A percentile compares a stretch with the other conserved stretches of the same genome.
Evolutionary conservation across 2,113 vertebrate genomes (phyloP).

Genomic region (Callospermophilus lateralis): DNA sequence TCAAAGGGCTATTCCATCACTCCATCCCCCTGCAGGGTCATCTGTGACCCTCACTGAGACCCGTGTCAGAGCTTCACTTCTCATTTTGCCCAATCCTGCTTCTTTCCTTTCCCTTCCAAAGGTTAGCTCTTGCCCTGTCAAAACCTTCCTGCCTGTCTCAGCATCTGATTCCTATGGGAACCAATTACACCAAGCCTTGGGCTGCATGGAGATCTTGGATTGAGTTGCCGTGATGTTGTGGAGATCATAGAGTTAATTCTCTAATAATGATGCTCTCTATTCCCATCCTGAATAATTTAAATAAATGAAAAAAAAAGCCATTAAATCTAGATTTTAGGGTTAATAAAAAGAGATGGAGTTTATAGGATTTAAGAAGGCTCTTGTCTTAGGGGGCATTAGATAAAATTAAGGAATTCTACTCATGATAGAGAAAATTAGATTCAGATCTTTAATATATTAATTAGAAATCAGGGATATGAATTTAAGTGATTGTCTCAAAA

Average conservation of each 20-base stretch:
- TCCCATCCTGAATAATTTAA: not conserved
- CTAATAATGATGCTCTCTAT: not conserved
- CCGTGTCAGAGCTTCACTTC: not conserved
- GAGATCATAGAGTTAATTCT: not conserved
- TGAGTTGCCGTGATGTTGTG: not conserved
- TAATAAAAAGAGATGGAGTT: slow-evolving; percentile 43
- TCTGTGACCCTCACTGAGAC: rapidly evolving
- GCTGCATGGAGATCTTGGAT: not conserved
- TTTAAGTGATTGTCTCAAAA: slow-evolving; percentile 47
- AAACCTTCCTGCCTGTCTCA: not conserved
- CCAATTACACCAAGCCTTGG: not conserved
- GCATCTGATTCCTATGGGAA: not conserved
- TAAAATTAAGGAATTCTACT: slow-evolving; percentile 61
- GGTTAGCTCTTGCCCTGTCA: too few species aligned
- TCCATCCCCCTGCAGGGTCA: not conserved
- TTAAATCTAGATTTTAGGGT: not conserved
- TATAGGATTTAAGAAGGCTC: not conserved
- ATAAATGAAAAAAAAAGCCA: slow-evolving; percentile 2
- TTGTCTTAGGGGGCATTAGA: slow-evolving; percentile 20
- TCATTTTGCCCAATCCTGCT: not conserved
- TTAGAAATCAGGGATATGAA: slow-evolving; percentile 67
- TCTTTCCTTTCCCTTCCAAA: not conserved
- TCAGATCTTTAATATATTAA: slow-evolving; percentile 67
- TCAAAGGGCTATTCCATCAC: not conserved
- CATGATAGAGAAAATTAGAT: slow-evolving; percentile 58